Base-by-base conservation (phyloP, 2,888 invertebrate species). In the Dascillus cervinus region DNA sequence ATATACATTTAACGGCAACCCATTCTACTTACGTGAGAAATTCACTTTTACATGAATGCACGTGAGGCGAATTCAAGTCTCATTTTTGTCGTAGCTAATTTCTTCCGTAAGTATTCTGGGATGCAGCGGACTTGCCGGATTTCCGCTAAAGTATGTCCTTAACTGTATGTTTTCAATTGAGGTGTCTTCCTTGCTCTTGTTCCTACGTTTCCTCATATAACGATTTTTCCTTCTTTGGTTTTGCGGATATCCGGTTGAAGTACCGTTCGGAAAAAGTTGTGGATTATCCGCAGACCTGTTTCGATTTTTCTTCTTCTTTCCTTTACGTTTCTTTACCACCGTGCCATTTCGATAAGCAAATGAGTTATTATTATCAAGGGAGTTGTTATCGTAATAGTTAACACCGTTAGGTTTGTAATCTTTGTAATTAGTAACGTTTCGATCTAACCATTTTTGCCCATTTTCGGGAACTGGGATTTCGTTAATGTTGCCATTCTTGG, bases 31-130 rank as follows among this genome's bases (percentile, higher is more conserved):
- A n/a, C n/a, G n/a, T n/a, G n/a, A n/a, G n/a, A n/a, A n/a, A n/a
- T n/a, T n/a, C n/a, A n/a, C n/a, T n/a, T n/a, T n/a, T n/a, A n/a
- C n/a, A n/a, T n/a, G n/a, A n/a, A n/a, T n/a, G n/a, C n/a, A n/a
- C n/a, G n/a, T n/a, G n/a, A n/a, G n/a, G n/a, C n/a, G n/a, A n/a
- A n/a, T n/a, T n/a, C n/a, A n/a, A n/a, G n/a, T n/a, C n/a, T n/a
- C n/a, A n/a, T n/a, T n/a, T n/a, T n/a, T n/a, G n/a, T n/a, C n/a
- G n/a, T n/a, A 38, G 29, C 38, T 34, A 36, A 56, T 58, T 39
- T 64, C 63, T 49, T 76, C 76, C 0, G 75, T 71, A 19, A 75
- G 75, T 1, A 71, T 68, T 44, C 71, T 71, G 2, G 76, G 77
- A 47, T 75, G 72, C 3, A 74, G 56, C 1, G 72, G 72, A 52